phyloP scores from a whole-genome alignment of 2,797 vertebrate genomes.

The Siniperca obscura region DNA sequence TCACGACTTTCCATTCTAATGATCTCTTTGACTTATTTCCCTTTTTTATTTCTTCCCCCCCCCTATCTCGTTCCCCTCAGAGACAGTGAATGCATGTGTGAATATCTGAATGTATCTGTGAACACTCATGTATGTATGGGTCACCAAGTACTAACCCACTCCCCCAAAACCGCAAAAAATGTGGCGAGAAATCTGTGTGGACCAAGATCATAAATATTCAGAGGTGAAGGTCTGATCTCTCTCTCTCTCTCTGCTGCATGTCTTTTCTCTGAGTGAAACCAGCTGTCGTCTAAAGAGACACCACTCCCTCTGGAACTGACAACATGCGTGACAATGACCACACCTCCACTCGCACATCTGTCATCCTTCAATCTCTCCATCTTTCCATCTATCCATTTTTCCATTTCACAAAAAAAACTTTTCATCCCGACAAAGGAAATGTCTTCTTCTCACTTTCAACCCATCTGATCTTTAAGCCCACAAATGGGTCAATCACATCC shows the following conservation, averaged over 20 bases:
- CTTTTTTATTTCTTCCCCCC: slow-evolving; percentile 5
- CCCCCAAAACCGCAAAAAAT: slow-evolving; percentile 73
- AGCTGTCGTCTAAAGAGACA: slow-evolving; percentile 78
- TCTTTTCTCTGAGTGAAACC: slow-evolving; percentile 81
- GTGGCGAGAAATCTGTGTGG: slow-evolving; percentile 77
- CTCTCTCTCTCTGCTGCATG: slow-evolving; percentile 55
- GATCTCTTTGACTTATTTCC: slow-evolving; percentile 50
- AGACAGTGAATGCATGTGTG: slow-evolving; percentile 50
- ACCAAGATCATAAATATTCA: slow-evolving; percentile 83
- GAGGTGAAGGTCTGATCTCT: slow-evolving; percentile 74
- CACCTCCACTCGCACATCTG: slow-evolving; percentile 78
- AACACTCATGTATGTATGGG: slow-evolving; percentile 63
- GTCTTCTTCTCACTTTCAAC: slow-evolving; percentile 39
- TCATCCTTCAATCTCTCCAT: slow-evolving; percentile 73
- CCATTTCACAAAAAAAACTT: slow-evolving; percentile 9
- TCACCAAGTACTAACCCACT: slow-evolving; percentile 60
- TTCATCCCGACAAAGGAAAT: slow-evolving; percentile 28
- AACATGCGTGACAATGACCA: slow-evolving; percentile 78
- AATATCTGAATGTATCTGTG: slow-evolving; percentile 63
- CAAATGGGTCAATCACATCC: slow-evolving; percentile 33
- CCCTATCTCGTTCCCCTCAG: slow-evolving; percentile 20
- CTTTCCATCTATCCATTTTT: slow-evolving; percentile 49
- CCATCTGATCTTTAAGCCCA: background rate
- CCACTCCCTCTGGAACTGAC: slow-evolving; percentile 75
- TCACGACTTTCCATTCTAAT: slow-evolving; percentile 65